Conservation (phyloP, 2,113 vertebrate species). For the Corvus moneduloides region DNA sequence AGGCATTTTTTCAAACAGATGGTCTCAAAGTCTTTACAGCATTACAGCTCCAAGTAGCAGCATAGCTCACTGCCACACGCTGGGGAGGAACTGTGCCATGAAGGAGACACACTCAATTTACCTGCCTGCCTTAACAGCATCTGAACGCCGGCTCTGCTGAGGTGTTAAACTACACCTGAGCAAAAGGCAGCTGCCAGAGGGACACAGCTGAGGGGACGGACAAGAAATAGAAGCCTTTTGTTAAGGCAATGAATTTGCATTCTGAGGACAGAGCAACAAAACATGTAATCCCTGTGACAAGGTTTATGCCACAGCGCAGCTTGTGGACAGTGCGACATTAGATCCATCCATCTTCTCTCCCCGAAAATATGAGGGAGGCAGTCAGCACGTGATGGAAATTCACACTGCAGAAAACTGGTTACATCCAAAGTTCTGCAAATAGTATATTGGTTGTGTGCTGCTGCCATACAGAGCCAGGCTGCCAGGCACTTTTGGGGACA, state of each 20-base stretch:
- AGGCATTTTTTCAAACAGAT: slow-evolving; percentile 15
- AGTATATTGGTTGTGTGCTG: background rate
- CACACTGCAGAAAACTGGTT: background rate
- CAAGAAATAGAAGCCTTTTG: background rate
- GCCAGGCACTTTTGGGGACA: background rate
- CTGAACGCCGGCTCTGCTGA: background rate
- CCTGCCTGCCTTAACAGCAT: background rate
- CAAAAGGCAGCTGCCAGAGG: background rate
- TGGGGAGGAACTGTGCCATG: background rate
- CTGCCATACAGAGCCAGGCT: background rate
- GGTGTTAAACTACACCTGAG: background rate
- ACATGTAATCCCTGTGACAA: background rate
- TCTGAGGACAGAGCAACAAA: background rate
- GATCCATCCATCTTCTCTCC: background rate
- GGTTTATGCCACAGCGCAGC: rapidly evolving
- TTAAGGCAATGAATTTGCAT: background rate
- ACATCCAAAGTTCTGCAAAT: background rate
- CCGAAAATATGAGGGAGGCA: background rate
- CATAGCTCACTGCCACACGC: background rate
- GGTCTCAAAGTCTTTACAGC: background rate
- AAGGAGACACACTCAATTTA: slow-evolving; percentile 18
- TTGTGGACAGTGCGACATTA: background rate
- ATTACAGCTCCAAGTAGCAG: background rate
- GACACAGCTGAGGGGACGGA: background rate
- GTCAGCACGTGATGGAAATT: background rate